A percentile compares a stretch with the other conserved stretches of the same genome.
Conservation (phyloP, 2,888 invertebrate species). For the Sympetrum striolatum region DNA sequence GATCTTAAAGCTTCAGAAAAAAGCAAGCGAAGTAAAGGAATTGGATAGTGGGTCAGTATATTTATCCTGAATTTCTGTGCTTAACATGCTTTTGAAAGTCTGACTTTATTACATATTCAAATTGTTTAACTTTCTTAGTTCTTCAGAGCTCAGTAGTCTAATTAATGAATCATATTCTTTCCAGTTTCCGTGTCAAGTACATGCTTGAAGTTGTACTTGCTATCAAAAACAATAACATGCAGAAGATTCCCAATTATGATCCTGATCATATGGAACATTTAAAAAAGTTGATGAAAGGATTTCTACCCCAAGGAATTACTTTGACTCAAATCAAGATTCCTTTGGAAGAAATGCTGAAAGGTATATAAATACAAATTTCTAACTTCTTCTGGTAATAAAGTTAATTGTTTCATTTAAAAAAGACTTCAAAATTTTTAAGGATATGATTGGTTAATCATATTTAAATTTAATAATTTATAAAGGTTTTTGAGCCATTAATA, state of each 20-base stretch:
- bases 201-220: slow-evolving; percentile 89
- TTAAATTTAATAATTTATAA: too few species aligned
- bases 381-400: too few species aligned
- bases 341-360: slow-evolving; percentile 82
- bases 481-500: too few species aligned
- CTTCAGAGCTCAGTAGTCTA: too few species aligned
- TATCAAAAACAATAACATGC: slow-evolving; percentile 93
- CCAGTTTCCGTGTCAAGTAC: slow-evolving; percentile 80
- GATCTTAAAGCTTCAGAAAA: slow-evolving; percentile 6
- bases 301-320: slow-evolving; percentile 79
- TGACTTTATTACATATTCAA: too few species aligned
- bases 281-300: slow-evolving; percentile 75
- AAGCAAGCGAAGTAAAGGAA: slow-evolving; percentile 55
- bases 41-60: slow-evolving; percentile 60
- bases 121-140: too few species aligned
- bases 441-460: too few species aligned
- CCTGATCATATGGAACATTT: slow-evolving; percentile 81
- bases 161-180: not conserved
- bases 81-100: too few species aligned
- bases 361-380: slow-evolving; percentile 57
- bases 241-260: slow-evolving; percentile 92
- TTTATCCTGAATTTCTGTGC: not conserved
- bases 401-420: too few species aligned
- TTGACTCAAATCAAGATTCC: slow-evolving; percentile 83
- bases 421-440: not conserved